Conservation (phyloP, 2,113 vertebrate genomes). For the Entelurus aequoreus region DNA sequence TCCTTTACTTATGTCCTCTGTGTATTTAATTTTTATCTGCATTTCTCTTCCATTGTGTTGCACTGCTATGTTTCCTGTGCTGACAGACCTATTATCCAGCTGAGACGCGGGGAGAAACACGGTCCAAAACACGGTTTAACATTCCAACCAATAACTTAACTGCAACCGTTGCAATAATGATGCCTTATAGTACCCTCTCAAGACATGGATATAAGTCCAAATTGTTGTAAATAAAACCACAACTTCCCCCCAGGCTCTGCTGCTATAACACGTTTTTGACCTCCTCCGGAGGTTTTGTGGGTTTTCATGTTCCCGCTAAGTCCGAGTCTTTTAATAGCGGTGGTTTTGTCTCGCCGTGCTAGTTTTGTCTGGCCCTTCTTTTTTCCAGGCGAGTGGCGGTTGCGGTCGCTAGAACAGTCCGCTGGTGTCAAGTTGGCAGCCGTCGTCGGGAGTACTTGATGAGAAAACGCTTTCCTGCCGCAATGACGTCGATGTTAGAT, state of each 20-base stretch:
- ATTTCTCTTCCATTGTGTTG: slow-evolving; percentile 2
- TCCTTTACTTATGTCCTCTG: too few relatives aligned
- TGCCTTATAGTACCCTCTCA: neutral
- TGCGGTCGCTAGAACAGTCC: slow-evolving; percentile 31
- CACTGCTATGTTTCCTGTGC: neutral
- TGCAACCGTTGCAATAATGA: neutral
- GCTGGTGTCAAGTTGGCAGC: slow-evolving; percentile 29
- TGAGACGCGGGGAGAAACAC: neutral
- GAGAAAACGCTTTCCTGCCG: neutral
- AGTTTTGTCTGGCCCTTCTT: slow-evolving; percentile 14
- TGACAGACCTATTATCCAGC: neutral
- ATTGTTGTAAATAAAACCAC: neutral
- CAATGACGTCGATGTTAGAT: slow-evolving; percentile 9
- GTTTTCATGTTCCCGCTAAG: slow-evolving; percentile 13
- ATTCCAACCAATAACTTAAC: neutral
- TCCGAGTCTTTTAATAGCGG: slow-evolving; percentile 31
- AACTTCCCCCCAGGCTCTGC: slow-evolving; percentile 8
- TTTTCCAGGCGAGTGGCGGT: slow-evolving; percentile 14
- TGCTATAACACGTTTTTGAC: slow-evolving; percentile 8
- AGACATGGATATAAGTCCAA: neutral
- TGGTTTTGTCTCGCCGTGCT: slow-evolving; percentile 9
- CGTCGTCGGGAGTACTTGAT: slow-evolving; percentile 32
- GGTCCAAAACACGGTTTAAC: neutral
- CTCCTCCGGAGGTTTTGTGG: slow-evolving; percentile 15
- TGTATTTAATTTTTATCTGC: too few relatives aligned